Base-by-base conservation (phyloP, 2,113 vertebrate species). In the Leptosomus discolor region DNA sequence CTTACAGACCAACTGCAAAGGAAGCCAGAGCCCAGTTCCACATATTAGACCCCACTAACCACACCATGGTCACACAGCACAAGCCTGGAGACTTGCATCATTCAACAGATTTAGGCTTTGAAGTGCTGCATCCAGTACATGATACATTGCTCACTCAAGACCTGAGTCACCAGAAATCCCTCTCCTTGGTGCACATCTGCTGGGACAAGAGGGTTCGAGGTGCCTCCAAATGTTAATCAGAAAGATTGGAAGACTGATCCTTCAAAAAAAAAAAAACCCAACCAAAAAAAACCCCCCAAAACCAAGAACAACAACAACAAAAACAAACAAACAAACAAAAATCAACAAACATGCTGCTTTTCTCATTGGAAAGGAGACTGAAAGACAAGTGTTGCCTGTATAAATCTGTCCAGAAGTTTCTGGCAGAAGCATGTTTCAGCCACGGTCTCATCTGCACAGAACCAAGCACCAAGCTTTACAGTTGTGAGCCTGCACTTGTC, bases 121-220 rank as follows among this genome's bases (percentile, higher is more conserved):
- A 81, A 91, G 36, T 0, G 0, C 24, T 67, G 43, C 37, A 75
- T 23, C 43, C 46, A 2, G 54, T 30, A 37, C 3, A 1, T 0
- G 15, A 15, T 36, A 51, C 10, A 4, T 1, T 0, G 0, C 15
- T 18, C 3, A 39, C 19, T 51, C 30, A 56, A 48, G 86, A 60
- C 8, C 18, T 1, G 4, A 53, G 9, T 2, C 18, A 43, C n/a
- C 43, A 92, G n/a, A 67, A 63, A 56, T 36, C 45, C n/a, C 29
- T 41, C 70, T 46, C 1, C 1, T 0, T 24, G 43, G 15, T 20
- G 8, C 43, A 19, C 6, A 20, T 10, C 71, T 75, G n/a, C 13
- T 51, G 50, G 6, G 8, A 27, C 34, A 30, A 54, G 41, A 80
- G 41, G 32, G 32, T 26, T 70, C 54, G 61, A 85, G 26, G 10